These are phyloP conservation scores for Caenorhabditis sp. DNA, from an alignment of 2,888 invertebrate species.

Conservation along the genomic window DNA sequence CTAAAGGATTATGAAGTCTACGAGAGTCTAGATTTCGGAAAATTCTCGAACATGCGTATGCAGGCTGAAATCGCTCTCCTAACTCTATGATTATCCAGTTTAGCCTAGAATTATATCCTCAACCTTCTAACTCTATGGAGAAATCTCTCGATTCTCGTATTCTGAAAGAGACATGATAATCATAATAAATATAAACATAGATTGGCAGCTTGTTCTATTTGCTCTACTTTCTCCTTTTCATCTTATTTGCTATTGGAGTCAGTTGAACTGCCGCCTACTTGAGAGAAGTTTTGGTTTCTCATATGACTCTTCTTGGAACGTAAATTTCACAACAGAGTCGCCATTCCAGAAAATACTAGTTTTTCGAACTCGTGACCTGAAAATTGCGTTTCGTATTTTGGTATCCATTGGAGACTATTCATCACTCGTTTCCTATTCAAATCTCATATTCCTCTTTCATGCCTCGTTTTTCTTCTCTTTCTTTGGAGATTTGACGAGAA, in stretches of 20 bases:
- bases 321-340: slow-evolving; percentile 14
- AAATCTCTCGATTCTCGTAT: background rate
- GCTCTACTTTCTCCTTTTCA: slow-evolving; percentile 29
- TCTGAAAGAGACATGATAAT: slow-evolving; percentile 1
- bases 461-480: background rate
- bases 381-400: background rate
- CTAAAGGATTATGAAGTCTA: background rate
- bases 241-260: slow-evolving; percentile 48
- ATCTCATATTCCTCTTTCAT: slow-evolving; percentile 1
- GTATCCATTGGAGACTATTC: slow-evolving; percentile 36
- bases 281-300: slow-evolving; percentile 29
- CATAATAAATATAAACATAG: slow-evolving; percentile 13
- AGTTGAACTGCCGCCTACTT: slow-evolving; percentile 36
- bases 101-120: background rate
- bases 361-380: background rate
- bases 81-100: background rate
- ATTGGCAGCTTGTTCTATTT: slow-evolving; percentile 33
- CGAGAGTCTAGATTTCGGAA: too few species aligned
- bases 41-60: too few species aligned
- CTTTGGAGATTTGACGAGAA: background rate
- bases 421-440: slow-evolving; percentile 20
- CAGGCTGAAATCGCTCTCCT: too few species aligned
- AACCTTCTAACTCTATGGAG: background rate
- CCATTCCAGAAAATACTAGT: background rate
- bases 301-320: slow-evolving; percentile 1